These are phyloP conservation scores for Aphrocallistes beatrix DNA, from an alignment of 37 sponge, comb jelly and placozoan genomes.

Conservation along the genomic window DNA sequence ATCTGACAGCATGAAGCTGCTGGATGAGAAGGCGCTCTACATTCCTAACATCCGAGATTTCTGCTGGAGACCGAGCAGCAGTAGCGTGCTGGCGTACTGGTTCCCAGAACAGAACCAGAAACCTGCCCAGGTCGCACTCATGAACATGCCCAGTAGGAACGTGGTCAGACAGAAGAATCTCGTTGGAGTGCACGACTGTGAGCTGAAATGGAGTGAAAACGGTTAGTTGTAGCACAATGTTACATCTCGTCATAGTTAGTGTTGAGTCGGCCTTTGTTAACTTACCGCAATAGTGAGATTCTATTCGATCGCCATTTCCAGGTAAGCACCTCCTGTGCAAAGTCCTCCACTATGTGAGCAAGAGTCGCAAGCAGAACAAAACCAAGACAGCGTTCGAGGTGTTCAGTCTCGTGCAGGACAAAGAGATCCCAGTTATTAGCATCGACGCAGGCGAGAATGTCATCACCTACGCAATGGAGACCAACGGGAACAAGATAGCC, in stretches of 20 bases:
- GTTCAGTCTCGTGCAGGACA: constrained; percentile 63
- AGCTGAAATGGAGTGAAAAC: neutral
- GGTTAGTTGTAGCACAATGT: neutral
- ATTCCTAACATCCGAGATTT: constrained; percentile 42
- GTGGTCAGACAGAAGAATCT: constrained; percentile 82
- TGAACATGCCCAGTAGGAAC: constrained; percentile 63
- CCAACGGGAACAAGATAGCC: constrained; percentile 72
- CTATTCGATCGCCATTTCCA: no score
- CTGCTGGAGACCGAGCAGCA: constrained; percentile 73
- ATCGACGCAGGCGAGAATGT: constrained; percentile 72
- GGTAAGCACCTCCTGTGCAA: neutral
- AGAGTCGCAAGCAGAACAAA: neutral
- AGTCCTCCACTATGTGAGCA: neutral
- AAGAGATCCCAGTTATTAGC: constrained; percentile 86
- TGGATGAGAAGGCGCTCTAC: neutral
- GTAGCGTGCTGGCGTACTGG: constrained; percentile 82
- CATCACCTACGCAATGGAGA: constrained; percentile 65
- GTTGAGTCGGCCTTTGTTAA: no score
- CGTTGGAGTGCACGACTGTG: constrained; percentile 46
- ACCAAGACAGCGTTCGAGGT: constrained; percentile 57
- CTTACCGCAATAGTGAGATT: no score
- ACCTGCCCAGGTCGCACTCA: constrained; percentile 85
- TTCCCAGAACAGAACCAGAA: constrained; percentile 67
- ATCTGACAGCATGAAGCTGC: neutral
- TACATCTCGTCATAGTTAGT: no score